A percentile compares a stretch with the other conserved stretches of the same genome.
Conservation (phyloP, 1,140 invertebrate genomes). For the Episyrphus balteatus region DNA sequence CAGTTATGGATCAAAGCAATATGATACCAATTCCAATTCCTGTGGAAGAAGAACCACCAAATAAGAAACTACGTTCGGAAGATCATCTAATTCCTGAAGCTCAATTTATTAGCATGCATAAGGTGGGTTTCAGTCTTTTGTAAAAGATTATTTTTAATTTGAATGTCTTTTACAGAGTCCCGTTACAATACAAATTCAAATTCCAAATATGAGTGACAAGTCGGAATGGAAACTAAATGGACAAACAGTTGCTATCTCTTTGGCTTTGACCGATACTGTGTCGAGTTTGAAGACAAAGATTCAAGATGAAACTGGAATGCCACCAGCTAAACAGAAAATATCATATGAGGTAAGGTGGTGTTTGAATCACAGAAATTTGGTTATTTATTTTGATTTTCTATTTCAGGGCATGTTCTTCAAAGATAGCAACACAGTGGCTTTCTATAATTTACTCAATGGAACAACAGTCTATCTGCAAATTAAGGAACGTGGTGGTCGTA, state of each 20-base stretch:
- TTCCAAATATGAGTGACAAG: slow-evolving; percentile 79
- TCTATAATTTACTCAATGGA: slow-evolving; percentile 84
- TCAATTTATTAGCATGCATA: slow-evolving; percentile 37
- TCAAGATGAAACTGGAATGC: slow-evolving; percentile 82
- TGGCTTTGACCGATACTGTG: slow-evolving; percentile 72
- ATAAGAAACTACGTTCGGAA: slow-evolving; percentile 84
- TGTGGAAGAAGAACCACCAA: slow-evolving; percentile 70
- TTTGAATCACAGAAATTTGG: background rate
- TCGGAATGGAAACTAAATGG: slow-evolving; percentile 95
- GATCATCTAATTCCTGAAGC: slow-evolving; percentile 84
- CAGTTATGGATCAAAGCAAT: slow-evolving; percentile 25
- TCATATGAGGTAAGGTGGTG: slow-evolving; percentile 25
- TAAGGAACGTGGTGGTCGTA: slow-evolving; percentile 95
- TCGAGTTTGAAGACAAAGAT: slow-evolving; percentile 81
- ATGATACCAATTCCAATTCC: slow-evolving; percentile 37
- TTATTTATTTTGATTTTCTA: slow-evolving; percentile 21
- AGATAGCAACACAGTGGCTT: slow-evolving; percentile 89
- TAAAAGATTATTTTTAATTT: slow-evolving; percentile 5
- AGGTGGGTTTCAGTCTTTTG: slow-evolving; percentile 28
- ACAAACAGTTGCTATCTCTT: slow-evolving; percentile 66
- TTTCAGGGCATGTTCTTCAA: slow-evolving; percentile 95
- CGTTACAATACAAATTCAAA: slow-evolving; percentile 63
- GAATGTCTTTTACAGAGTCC: slow-evolving; percentile 39
- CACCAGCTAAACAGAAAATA: slow-evolving; percentile 92
- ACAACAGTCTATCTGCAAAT: slow-evolving; percentile 79